Evolutionary conservation across 2,797 vertebrate genomes (phyloP).

Genomic region (Varecia variegata): DNA sequence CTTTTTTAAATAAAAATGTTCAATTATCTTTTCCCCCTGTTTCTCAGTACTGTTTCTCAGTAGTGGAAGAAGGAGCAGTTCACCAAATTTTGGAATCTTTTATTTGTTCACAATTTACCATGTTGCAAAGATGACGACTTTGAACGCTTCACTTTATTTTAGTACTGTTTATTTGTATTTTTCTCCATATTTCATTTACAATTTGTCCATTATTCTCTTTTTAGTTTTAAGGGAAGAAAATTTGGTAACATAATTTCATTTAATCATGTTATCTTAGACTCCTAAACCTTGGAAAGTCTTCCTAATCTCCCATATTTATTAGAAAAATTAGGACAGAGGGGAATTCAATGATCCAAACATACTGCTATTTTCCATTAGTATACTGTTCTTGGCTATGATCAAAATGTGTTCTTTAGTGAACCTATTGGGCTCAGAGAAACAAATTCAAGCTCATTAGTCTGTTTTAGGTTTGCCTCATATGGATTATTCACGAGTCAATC

Average conservation of each 20-base stretch:
- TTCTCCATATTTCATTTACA: neutral
- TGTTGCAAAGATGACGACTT: neutral
- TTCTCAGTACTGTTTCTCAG: neutral
- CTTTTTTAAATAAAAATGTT: neutral
- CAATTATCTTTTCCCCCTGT: neutral
- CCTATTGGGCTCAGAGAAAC: neutral
- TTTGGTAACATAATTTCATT: neutral
- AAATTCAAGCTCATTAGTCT: neutral
- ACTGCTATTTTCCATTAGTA: neutral
- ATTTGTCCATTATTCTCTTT: neutral
- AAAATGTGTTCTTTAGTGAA: neutral
- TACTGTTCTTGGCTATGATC: neutral
- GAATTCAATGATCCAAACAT: neutral
- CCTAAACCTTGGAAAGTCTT: neutral
- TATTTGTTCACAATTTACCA: neutral
- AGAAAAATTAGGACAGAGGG: neutral
- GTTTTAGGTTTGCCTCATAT: neutral
- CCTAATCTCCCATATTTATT: neutral
- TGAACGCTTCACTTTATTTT: neutral
- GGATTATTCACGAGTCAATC: neutral
- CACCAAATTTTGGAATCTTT: neutral
- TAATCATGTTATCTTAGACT: neutral
- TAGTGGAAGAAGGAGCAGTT: neutral
- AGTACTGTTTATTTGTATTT: neutral
- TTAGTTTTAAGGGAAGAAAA: neutral